Conservation (phyloP, 2,113 vertebrate genomes). For the Haemorhous mexicanus region DNA sequence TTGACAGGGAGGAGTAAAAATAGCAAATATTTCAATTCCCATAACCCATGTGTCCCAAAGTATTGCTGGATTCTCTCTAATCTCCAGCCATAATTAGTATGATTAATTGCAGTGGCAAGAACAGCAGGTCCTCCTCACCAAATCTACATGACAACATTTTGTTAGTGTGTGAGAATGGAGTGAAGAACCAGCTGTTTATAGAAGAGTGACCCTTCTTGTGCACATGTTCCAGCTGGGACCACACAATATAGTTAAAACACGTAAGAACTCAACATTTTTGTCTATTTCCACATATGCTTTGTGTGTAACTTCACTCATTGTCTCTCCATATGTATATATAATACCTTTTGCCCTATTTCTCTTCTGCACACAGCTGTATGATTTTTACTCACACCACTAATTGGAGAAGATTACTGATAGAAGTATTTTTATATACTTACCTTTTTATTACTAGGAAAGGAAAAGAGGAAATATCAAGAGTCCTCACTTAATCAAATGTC, state of each 20-base stretch:
- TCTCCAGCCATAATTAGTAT: not conserved
- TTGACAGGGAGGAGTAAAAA: not conserved
- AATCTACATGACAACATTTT: not conserved
- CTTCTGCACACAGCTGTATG: not conserved
- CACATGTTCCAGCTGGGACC: constrained; percentile 6
- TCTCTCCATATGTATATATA: not conserved
- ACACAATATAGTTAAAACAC: not conserved
- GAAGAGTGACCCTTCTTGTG: not conserved
- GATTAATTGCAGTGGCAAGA: not conserved
- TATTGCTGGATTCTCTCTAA: not conserved
- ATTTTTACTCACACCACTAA: not conserved
- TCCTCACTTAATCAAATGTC: not conserved
- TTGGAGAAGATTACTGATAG: not conserved
- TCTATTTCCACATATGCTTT: not conserved
- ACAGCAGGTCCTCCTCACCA: constrained; percentile 18
- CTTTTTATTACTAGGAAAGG: not conserved
- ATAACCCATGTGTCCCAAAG: not conserved
- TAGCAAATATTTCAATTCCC: not conserved
- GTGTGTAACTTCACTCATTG: constrained; percentile 17
- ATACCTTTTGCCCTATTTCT: not conserved
- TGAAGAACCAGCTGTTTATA: constrained; percentile 1
- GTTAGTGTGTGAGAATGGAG: not conserved
- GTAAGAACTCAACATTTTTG: not conserved
- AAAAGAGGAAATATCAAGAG: not conserved
- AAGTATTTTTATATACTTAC: not conserved